Evolutionary conservation across 2,888 invertebrate species (phyloP), one percentile per base, ranked within the genome.

Genomic region (Drosophila mettleri): DNA sequence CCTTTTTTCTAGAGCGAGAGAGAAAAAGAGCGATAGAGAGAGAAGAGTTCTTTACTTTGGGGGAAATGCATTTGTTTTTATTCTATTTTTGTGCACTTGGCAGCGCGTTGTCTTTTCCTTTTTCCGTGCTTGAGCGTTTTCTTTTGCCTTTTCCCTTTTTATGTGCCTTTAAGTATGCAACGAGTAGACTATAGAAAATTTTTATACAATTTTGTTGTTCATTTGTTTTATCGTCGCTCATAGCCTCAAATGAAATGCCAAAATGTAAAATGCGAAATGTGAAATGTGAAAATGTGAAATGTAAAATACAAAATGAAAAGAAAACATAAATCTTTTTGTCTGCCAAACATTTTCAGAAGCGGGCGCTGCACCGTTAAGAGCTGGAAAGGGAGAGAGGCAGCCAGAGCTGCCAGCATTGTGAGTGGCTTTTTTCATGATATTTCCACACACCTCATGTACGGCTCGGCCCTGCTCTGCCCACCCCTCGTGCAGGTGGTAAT

Each of bases 191-290:
- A 72, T 72, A 81, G 66, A 80, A 80, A 74, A 81, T 80, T 86
- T 88, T 85, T 85, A 88, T 87, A 88, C 83, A 88, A 88, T 88
- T 88, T 88, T 78, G 88, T 88, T 88, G 87, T 88, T 88, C 89
- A 88, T 85, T 88, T 86, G 80, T 76, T 80, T 78, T 78, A 45
- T 64, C 54, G 57, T 22, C 22, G 53, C 57, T 59, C 43, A 7
- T 18, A 48, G 54, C 55, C 33, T 46, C 41, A 74, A 69, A 68
- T 70, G 55, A 76, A 72, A 74, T 61, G 67, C 68, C 62, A 75
- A 59, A 69, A 74, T 70, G 34, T 51, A 29, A 67, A 59, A 53
- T 38, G 46, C 57, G 52, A 54, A 74, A 71, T 55, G 64, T 43
- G 16, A 61, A 64, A 64, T 61, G 48, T 43, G 16, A 64, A 72